Evolutionary conservation across 2,113 vertebrate species (phyloP).

Genomic region (Centrocercus urophasianus): DNA sequence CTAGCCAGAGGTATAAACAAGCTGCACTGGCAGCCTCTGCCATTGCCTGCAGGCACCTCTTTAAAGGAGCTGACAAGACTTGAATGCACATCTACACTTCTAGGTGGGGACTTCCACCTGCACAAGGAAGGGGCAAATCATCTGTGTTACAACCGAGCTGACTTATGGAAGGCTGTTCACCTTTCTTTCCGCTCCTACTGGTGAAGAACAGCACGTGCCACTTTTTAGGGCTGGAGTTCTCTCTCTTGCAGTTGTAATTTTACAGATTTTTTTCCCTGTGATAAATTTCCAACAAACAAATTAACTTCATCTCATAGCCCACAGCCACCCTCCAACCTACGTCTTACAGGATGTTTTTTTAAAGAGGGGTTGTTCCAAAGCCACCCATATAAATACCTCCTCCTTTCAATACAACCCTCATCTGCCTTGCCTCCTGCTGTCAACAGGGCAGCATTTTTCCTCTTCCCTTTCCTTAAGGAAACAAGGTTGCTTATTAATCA

Average conservation of each 20-base stretch:
- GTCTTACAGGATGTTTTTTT: not conserved
- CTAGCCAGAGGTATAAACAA: not conserved
- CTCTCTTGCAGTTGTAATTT: constrained; percentile 68
- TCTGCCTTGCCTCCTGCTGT: not conserved
- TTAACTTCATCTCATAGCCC: constrained; percentile 13
- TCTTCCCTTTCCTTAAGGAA: not conserved
- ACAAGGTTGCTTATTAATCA: not conserved
- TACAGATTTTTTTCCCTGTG: constrained; percentile 71
- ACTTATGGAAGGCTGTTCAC: constrained; percentile 60
- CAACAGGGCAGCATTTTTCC: not conserved
- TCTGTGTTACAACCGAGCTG: not conserved
- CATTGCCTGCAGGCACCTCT: not conserved
- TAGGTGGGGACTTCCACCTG: not conserved
- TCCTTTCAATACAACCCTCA: not conserved
- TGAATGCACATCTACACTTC: not conserved
- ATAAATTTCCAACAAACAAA: constrained; percentile 60
- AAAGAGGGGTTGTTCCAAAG: not conserved
- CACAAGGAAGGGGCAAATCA: not conserved
- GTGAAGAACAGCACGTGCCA: not conserved
- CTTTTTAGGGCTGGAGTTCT: constrained; percentile 49
- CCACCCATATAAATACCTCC: not conserved
- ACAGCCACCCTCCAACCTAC: not conserved
- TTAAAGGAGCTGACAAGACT: not conserved
- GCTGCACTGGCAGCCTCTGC: not conserved
- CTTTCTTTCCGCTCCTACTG: constrained; percentile 54